Evolutionary conservation across 2,113 vertebrate species (phyloP).

Genomic region (Setophaga coronata): DNA sequence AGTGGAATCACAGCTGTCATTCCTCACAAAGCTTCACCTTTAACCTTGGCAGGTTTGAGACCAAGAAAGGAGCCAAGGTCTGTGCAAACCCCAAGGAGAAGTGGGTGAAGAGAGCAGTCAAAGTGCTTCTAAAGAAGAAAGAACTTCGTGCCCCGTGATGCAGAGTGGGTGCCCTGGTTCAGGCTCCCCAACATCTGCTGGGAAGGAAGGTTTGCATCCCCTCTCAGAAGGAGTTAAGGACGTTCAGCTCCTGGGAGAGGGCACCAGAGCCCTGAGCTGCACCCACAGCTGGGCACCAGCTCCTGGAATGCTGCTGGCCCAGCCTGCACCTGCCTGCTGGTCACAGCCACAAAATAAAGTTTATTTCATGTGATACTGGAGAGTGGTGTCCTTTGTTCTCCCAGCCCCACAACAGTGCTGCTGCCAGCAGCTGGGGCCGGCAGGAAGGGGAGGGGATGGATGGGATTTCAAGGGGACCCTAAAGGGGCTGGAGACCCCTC

Average conservation of each 20-base stretch:
- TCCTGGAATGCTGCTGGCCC: background rate
- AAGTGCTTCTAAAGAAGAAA: fast-evolving
- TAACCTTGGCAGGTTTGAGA: background rate
- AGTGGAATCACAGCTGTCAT: background rate
- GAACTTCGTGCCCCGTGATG: fast-evolving
- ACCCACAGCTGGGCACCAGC: background rate
- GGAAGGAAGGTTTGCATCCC: background rate
- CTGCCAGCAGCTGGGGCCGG: background rate
- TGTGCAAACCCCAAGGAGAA: background rate
- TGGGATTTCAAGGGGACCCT: background rate
- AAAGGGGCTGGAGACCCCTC: background rate
- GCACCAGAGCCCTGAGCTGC: background rate
- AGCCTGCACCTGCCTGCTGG: background rate
- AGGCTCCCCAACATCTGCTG: background rate
- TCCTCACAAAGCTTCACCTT: background rate
- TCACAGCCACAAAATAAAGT: background rate
- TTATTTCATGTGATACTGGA: background rate
- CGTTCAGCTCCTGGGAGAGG: background rate
- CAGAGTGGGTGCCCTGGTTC: background rate
- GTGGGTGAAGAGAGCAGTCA: background rate
- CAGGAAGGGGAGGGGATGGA: background rate
- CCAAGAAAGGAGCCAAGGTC: fast-evolving
- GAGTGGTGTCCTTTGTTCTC: background rate
- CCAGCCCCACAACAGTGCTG: background rate
- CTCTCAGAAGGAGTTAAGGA: background rate